These are phyloP conservation scores for Magallana angulata DNA, from an alignment of 1,140 invertebrate species.

Conservation along the genomic window DNA sequence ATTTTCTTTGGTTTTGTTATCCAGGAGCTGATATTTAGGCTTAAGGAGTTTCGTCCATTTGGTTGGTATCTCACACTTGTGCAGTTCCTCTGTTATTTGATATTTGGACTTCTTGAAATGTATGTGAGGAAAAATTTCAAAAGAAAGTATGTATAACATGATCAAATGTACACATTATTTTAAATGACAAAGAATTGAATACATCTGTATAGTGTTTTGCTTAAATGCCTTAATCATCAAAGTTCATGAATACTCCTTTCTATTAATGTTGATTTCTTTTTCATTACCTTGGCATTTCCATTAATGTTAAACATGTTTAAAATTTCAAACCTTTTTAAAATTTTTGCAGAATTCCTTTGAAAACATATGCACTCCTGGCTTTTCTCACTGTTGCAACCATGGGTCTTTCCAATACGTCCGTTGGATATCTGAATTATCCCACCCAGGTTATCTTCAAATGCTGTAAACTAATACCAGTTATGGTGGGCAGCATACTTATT, in stretches of 20 bases:
- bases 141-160: slow-evolving; percentile 83
- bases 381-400: slow-evolving; percentile 95
- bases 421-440: slow-evolving; percentile 98
- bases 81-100: slow-evolving; percentile 92
- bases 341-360: slow-evolving; percentile 89
- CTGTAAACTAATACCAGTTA: slow-evolving; percentile 96
- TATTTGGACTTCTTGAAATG: slow-evolving; percentile 90
- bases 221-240: too few species aligned
- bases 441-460: slow-evolving; percentile 84
- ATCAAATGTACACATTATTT: background rate
- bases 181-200: background rate
- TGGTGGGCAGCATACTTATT: slow-evolving; percentile 94
- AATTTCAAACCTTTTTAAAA: background rate
- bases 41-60: slow-evolving; percentile 92
- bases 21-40: slow-evolving; percentile 93
- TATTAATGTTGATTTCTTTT: too few species aligned
- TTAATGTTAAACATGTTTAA: too few species aligned
- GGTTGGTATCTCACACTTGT: slow-evolving; percentile 96
- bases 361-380: slow-evolving; percentile 89
- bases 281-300: background rate
- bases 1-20: background rate
- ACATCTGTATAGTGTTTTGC: too few species aligned
- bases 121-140: slow-evolving; percentile 83
- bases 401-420: slow-evolving; percentile 95
- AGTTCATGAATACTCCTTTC: too few species aligned